Conservation (phyloP, 1,140 invertebrate genomes). For the Mycetomoellerius zeteki region DNA sequence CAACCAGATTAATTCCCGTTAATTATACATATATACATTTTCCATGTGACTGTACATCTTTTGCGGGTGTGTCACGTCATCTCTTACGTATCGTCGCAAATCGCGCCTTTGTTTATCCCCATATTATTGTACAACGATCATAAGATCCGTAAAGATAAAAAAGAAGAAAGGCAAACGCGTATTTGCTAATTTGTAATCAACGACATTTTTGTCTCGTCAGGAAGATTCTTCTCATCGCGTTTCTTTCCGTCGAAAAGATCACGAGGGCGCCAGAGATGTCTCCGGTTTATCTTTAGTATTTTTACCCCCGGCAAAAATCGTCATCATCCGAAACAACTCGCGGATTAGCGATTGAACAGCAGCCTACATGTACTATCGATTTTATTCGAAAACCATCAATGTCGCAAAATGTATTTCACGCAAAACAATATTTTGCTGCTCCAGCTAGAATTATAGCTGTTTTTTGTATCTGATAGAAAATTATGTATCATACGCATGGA, state of each 20-base stretch:
- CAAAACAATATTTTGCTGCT: no score
- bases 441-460: no score
- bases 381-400: background rate
- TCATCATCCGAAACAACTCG: background rate
- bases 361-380: background rate
- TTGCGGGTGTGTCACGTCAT: background rate
- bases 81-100: background rate
- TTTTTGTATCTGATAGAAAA: no score
- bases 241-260: background rate
- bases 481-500: no score
- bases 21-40: slow-evolving; percentile 18
- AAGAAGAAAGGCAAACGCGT: no score
- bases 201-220: background rate
- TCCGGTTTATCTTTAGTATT: slow-evolving; percentile 63
- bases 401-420: slow-evolving; percentile 7
- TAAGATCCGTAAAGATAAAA: background rate
- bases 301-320: slow-evolving; percentile 49
- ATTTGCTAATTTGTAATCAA: background rate
- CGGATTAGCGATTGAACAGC: background rate
- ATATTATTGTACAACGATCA: background rate
- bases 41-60: background rate
- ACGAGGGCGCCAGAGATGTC: background rate
- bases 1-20: slow-evolving; percentile 25
- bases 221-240: background rate
- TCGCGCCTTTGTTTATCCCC: slow-evolving; percentile 22